These are phyloP conservation scores for Gnathonemus echidnorhynchus DNA, from an alignment of 2,113 vertebrate species.

Conservation along the genomic window DNA sequence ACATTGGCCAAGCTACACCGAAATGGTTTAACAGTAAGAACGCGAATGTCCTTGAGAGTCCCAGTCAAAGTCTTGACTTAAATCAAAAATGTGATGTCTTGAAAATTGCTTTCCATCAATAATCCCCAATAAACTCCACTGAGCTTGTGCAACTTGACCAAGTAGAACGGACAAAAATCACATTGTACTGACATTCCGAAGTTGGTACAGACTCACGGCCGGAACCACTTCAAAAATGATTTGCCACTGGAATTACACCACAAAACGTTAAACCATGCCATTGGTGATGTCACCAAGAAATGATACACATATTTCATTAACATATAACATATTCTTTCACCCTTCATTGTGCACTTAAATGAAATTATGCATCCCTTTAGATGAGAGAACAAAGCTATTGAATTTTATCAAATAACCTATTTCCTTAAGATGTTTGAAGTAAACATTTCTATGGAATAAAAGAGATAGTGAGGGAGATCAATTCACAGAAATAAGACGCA, in stretches of 20 bases:
- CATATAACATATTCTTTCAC: neutral
- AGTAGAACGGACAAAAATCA: neutral
- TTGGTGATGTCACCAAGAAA: neutral
- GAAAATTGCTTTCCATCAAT: neutral
- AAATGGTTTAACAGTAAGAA: neutral
- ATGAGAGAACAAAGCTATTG: neutral
- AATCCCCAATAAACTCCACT: neutral
- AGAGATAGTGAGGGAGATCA: neutral
- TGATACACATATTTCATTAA: neutral
- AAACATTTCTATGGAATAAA: neutral
- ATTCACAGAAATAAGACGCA: neutral
- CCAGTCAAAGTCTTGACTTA: neutral
- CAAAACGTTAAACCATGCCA: neutral
- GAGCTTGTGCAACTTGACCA: neutral
- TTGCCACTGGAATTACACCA: neutral
- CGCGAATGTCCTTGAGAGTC: neutral
- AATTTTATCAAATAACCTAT: neutral
- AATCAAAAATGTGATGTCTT: neutral
- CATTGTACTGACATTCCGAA: neutral
- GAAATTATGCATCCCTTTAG: neutral
- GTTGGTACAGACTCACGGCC: neutral
- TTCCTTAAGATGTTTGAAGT: neutral
- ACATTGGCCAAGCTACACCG: neutral
- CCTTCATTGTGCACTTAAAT: neutral
- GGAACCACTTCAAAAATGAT: neutral